Percentiles rank a stretch among this genome's conserved stretches.
Conservation (phyloP, 2,113 vertebrate genomes). For the Pterocles burchelli region DNA sequence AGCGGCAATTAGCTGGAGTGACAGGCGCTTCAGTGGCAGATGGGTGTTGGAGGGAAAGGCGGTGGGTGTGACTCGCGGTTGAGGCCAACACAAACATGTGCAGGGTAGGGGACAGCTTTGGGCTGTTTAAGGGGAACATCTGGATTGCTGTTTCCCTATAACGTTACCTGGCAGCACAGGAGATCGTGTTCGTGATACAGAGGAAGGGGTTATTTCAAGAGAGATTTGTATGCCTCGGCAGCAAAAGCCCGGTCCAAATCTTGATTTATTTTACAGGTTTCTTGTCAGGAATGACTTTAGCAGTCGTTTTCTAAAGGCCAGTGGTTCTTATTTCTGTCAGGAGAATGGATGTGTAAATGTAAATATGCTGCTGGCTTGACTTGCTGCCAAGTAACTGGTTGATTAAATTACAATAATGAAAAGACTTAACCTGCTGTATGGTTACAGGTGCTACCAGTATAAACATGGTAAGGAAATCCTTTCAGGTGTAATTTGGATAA, state of each 20-base stretch:
- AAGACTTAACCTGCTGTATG: background rate
- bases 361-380: background rate
- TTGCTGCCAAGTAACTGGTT: background rate
- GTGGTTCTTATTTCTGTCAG: rapidly evolving
- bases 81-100: background rate
- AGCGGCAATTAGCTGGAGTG: background rate
- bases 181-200: background rate
- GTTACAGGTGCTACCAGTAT: no score
- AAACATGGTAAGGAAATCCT: background rate
- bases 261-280: background rate
- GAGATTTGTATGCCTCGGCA: background rate
- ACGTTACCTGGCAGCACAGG: background rate
- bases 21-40: background rate
- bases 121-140: background rate
- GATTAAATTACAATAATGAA: background rate
- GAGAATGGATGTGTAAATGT: background rate
- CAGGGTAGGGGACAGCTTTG: rapidly evolving
- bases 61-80: background rate
- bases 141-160: background rate
- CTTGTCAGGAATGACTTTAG: background rate
- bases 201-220: background rate
- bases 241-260: background rate
- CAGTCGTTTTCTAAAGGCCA: background rate
- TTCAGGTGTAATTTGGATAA: background rate
- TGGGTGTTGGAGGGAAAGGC: rapidly evolving